A percentile compares a stretch with the other conserved stretches of the same genome.
phyloP scores from a whole-genome alignment of 1,140 invertebrate genomes.

The Lineus longissimus region DNA sequence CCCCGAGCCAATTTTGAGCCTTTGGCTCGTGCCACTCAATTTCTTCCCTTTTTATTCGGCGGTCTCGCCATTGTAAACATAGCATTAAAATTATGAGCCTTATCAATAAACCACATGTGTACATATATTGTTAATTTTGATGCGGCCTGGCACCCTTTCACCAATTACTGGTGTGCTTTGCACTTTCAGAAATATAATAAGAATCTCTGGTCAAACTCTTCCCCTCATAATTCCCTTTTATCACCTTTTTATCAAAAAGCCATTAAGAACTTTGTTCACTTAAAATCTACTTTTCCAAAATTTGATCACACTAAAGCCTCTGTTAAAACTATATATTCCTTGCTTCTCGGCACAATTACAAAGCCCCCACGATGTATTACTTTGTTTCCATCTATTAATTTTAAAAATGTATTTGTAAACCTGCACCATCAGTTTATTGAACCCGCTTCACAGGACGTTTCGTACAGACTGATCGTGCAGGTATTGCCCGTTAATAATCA shows the following conservation, averaged over 20 bases:
- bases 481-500: constrained; percentile 6
- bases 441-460: background rate
- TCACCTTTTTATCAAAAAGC: constrained; percentile 8
- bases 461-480: background rate
- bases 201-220: constrained; percentile 1
- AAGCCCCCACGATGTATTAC: background rate
- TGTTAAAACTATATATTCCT: background rate
- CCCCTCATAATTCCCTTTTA: constrained; percentile 3
- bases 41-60: background rate
- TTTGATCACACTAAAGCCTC: background rate
- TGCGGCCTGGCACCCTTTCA: constrained; percentile 3
- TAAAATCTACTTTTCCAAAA: constrained; percentile 1
- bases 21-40: background rate
- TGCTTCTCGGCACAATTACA: background rate
- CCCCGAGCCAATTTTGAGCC: constrained; percentile 1
- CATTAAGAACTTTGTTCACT: background rate
- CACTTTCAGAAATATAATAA: background rate
- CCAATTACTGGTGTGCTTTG: constrained; percentile 10
- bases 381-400: constrained; percentile 7
- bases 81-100: background rate
- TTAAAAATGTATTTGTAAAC: background rate
- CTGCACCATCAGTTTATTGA: constrained; percentile 1
- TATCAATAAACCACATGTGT: constrained; percentile 6
- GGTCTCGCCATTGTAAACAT: constrained; percentile 10
- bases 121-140: background rate